Evolutionary conservation across 2,797 vertebrate genomes (phyloP).

Genomic region (Hippopotamyrus pictus): DNA sequence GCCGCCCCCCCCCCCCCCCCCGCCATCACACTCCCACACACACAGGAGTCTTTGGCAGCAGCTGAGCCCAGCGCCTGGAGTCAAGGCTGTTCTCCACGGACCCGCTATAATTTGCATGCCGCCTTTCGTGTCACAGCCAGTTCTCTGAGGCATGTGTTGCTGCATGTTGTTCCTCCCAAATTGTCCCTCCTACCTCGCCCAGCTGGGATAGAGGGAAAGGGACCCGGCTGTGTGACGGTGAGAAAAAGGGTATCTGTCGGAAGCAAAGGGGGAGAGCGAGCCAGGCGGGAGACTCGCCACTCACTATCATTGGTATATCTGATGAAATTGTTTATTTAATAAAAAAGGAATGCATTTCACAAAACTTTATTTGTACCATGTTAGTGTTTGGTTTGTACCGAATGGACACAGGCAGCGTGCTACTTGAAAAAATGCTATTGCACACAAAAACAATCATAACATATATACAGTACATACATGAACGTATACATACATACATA

Average conservation of each 20-base stretch:
- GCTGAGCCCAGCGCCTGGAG: conserved; percentile 39
- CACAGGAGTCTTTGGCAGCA: conserved; percentile 4
- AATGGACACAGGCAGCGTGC: conserved; percentile 68
- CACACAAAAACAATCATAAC: conserved; percentile 67
- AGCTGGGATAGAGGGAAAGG: neutral
- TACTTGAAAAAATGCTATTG: conserved; percentile 73
- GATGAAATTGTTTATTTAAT: conserved; percentile 62
- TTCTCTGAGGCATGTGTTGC: conserved; percentile 53
- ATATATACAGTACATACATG: conserved; percentile 53
- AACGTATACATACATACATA: conserved; percentile 53
- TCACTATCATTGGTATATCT: conserved; percentile 29
- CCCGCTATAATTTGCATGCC: conserved; percentile 37
- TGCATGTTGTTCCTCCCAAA: conserved; percentile 46
- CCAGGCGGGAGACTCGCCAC: neutral
- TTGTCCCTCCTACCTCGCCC: neutral
- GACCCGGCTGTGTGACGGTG: neutral
- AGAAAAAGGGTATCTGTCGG: neutral
- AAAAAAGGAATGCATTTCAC: conserved; percentile 59
- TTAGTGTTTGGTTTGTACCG: conserved; percentile 76
- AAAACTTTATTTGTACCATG: conserved; percentile 66
- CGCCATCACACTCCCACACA: conserved; percentile 1
- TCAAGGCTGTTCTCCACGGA: conserved; percentile 44
- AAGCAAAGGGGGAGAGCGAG: neutral
- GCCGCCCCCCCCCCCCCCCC: neutral
- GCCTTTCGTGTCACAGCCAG: conserved; percentile 52